phyloP scores from a whole-genome alignment of 1,140 invertebrate species.

The Monochamus saltuarius region DNA sequence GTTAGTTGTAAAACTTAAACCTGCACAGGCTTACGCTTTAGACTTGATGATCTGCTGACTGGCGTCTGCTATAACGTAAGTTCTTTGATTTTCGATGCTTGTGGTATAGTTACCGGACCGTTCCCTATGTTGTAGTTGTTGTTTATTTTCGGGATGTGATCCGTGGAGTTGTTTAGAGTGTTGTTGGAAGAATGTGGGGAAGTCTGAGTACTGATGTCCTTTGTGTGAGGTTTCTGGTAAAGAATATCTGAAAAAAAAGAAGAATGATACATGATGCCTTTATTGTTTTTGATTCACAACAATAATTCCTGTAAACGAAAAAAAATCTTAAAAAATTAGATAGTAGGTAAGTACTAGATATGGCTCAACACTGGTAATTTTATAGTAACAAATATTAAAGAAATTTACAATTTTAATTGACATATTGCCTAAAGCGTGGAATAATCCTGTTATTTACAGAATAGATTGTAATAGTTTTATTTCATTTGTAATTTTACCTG shows the following conservation, averaged over 20 bases:
- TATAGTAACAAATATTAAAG: not conserved
- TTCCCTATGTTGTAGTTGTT: conserved; percentile 48
- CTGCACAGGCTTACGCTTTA: conserved; percentile 45
- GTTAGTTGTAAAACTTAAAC: conserved; percentile 15
- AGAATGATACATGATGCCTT: not conserved
- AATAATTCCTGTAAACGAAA: not conserved
- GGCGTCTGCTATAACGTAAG: conserved; percentile 47
- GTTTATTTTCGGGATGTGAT: conserved; percentile 42
- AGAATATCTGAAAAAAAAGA: conserved; percentile 4
- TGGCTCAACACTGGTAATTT: not conserved
- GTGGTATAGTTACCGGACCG: conserved; percentile 35
- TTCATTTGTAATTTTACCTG: too few species aligned
- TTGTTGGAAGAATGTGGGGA: conserved; percentile 28
- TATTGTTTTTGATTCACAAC: conserved; percentile 7
- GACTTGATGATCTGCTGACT: conserved; percentile 43
- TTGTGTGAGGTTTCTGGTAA: conserved; percentile 27
- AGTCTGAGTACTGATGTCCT: conserved; percentile 46
- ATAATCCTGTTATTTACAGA: too few species aligned
- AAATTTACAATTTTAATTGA: too few species aligned
- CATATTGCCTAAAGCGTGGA: too few species aligned
- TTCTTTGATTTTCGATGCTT: conserved; percentile 41
- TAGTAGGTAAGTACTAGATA: not conserved
- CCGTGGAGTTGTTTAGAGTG: conserved; percentile 27
- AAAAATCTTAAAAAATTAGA: not conserved
- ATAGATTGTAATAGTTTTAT: too few species aligned